Base-by-base conservation (phyloP, 1,140 invertebrate genomes). In the Drosophila lowei region DNA sequence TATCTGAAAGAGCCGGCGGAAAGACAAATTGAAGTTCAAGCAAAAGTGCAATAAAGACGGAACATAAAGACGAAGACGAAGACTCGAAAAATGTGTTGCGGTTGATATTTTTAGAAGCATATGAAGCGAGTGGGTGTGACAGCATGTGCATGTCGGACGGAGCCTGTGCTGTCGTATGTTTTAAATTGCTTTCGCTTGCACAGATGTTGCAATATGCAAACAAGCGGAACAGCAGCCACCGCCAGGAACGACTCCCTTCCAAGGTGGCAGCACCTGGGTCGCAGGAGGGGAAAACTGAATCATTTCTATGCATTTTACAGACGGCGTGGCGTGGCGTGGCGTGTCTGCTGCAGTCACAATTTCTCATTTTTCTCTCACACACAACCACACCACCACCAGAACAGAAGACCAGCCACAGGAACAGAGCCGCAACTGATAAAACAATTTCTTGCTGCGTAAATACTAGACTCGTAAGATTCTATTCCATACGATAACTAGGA, bases 131-230 rank as follows among this genome's bases (percentile, higher is more conserved):
- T 54, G 66, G 59, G 65, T 58, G 77, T 46, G 50, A 43, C 25
- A 64, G 47, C 43, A 25, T 50, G 43, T 49, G 50, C 41, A 60
- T 54, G 18, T 30, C 15, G 28, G 55, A 50, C 62, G 49, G 46
- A 79, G 58, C 79, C 79, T 84, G 75, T 79, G 75, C 15, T 68
- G 79, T 72, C 76, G 72, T 84, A 76, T 84, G 80, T 72, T 79
- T 79, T 56, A 65, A 79, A 84, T 76, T 72, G 79, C 75, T 84
- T 70, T 79, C 67, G 79, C 80, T 84, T 85, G 76, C 72, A 84
- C 80, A 84, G 80, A 84, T 84, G 80, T 84, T 84, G 80, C 80
- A 84, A 84, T 77, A 84, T 84, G 80, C 80, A 84, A 84, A 84
- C 79, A 84, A 79, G 79, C 79, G 66, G 53, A 72, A 78, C 80